phyloP scores from a whole-genome alignment of 2,113 vertebrate genomes.

The Crocuta crocuta region DNA sequence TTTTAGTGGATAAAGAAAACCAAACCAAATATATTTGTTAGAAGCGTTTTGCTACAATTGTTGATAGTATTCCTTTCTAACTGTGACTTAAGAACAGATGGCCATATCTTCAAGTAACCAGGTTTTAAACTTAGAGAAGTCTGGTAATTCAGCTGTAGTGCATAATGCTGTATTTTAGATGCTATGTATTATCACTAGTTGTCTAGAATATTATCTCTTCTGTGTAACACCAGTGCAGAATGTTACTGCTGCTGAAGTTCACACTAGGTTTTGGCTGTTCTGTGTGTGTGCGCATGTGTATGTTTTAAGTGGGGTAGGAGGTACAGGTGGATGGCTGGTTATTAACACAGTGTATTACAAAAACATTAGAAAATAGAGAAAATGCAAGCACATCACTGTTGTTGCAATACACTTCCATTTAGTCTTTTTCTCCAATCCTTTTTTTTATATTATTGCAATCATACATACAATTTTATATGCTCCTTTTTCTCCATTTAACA shows the following conservation, averaged over 20 bases:
- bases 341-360: neutral
- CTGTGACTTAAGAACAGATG: neutral
- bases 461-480: neutral
- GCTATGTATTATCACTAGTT: neutral
- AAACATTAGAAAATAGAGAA: neutral
- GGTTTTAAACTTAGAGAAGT: neutral
- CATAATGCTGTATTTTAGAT: neutral
- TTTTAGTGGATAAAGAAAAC: conserved; percentile 39
- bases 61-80: neutral
- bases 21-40: neutral
- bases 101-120: neutral
- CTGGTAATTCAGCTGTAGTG: neutral
- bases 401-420: neutral
- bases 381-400: neutral
- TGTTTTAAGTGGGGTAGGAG: neutral
- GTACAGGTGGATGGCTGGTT: neutral
- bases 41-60: neutral
- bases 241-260: neutral
- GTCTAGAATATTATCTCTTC: neutral
- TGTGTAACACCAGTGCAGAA: neutral
- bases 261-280: neutral
- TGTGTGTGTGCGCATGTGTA: neutral
- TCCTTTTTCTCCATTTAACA: neutral
- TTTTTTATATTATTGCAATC: neutral
- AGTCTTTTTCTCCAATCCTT: neutral